Base-by-base conservation (phyloP, 1,140 invertebrate species). In the silkworm (Bombyx mori) region DNA sequence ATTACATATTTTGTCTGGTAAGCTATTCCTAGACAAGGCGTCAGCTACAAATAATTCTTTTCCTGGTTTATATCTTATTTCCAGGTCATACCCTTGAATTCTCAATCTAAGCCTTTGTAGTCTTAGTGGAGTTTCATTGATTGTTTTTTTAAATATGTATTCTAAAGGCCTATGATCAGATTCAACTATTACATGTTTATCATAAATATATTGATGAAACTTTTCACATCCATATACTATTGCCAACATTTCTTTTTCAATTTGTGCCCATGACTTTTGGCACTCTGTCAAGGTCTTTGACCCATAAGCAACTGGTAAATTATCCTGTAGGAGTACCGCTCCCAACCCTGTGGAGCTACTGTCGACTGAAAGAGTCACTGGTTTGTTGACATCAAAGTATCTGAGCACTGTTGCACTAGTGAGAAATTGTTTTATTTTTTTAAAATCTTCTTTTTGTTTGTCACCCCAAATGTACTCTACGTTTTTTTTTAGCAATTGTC, bases 351-450 rank as follows among this genome's bases (percentile, higher is more conserved):
- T 26, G 8, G n/a, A 42, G n/a, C 52, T 42, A 45, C 43, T 35
- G n/a, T 22, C 43, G 43, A 55, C 44, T 46, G 54, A 55, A 22
- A 42, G 3, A 5, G 12, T 9, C 35, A 44, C 35, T 42, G 35
- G 35, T 43, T 53, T 42, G 43, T 42, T 42, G 35, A 42, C 10
- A 56, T 62, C 61, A 56, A 54, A 62, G 42, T 51, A 42, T 51
- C n/a, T 42, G 44, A 68, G 47, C 53, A 66, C 62, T 35, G 77
- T 75, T n/a, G 58, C 45, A 26, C 51, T 51, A 44, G 48, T 60
- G 51, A 54, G 12, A 35, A 65, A 45, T 18, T 18, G 12, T 68
- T 72, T 81, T 44, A 79, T 44, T 7, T 62, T 57, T 9, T 66
- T 56, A 18, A 79, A 69, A 51, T 54, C 47, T 18, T 18, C 12